Evolutionary conservation across 2,113 vertebrate species (phyloP), one percentile per base, ranked within the genome.

Genomic region (Gila orcuttii): DNA sequence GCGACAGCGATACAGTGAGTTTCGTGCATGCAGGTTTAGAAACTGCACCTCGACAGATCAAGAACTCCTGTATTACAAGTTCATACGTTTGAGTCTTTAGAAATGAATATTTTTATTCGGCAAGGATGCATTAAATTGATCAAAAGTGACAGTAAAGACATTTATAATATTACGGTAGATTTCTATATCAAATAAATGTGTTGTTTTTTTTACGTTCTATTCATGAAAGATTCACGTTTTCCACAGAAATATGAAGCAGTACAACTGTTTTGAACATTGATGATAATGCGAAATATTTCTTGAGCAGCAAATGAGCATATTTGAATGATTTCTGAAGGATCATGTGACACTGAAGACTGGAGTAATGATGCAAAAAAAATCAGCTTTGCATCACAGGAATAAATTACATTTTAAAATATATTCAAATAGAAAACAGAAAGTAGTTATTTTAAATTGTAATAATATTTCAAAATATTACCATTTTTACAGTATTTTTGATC

Each of bases 1-100:
- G 97, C 6, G 98, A 99, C 91, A 97, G 95, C 6, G 98, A 99
- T 93, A 96, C 91, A 86, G 98, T 99, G 94, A 96, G 97, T 36
- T 17, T 1, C 25, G 31, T n/a, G 59, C 47, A 42, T 31, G 55
- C 50, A 39, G 39, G 47, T n/a, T 66, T 10, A 42, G 23, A 36
- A 71, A 69, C 33, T 21, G 0, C 17, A 10, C 17, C 66, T 57
- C 8, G 55, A 23, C 55, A 57, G 10, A 39, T 39, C 19, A 23
- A 39, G 33, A 15, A 19, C 7, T 19, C 6, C 31, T 19, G 12
- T 13, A 31, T 8, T 73, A 75, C 17, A 42, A 19, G 64, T 36
- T 36, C 66, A 69, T 21, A 21, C 3, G 0, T 9, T 36, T 19
- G 15, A 1, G 2, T 66, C 15, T 17, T 17, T 31, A 23, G 19